Conservation (phyloP, 1,140 invertebrate genomes). For the Zaprionus davidi region DNA sequence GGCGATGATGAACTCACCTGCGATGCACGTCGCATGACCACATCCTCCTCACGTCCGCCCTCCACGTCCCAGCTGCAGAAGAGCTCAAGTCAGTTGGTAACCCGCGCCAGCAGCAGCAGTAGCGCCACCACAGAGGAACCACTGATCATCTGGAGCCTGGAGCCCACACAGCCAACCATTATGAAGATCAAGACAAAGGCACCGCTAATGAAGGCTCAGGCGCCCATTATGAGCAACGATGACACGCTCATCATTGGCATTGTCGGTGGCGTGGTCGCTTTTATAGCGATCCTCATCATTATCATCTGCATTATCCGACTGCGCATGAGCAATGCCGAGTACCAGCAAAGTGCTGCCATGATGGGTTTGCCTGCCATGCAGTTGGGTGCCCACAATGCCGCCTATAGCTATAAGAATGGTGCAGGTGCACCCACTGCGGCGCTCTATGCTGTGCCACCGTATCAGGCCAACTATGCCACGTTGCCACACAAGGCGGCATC, state of each 20-base stretch:
- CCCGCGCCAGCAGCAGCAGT: constrained; percentile 85
- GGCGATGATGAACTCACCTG: constrained; percentile 92
- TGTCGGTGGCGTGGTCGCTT: constrained; percentile 94
- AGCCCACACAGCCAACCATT: constrained; percentile 86
- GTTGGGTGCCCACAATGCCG: constrained; percentile 85
- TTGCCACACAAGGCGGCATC: constrained; percentile 87
- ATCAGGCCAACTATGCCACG: constrained; percentile 86
- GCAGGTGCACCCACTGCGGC: constrained; percentile 84
- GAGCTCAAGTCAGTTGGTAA: constrained; percentile 84
- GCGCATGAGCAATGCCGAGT: constrained; percentile 88
- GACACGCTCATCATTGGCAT: constrained; percentile 96
- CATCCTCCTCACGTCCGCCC: constrained; percentile 84
- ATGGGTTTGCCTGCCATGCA: constrained; percentile 85
- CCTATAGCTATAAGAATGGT: constrained; percentile 84
- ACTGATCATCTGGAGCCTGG: constrained; percentile 94
- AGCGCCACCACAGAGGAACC: constrained; percentile 89
- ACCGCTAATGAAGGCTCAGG: constrained; percentile 86
- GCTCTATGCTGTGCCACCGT: constrained; percentile 85
- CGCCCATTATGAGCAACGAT: constrained; percentile 90
- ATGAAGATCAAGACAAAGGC: constrained; percentile 86
- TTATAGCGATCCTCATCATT: constrained; percentile 94
- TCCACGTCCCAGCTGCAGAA: constrained; percentile 61
- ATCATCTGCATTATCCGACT: constrained; percentile 93
- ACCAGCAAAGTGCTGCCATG: constrained; percentile 88
- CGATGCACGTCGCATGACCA: constrained; percentile 87